Conservation (phyloP, 1,140 invertebrate genomes). For the Lamellibrachia luymesi region DNA sequence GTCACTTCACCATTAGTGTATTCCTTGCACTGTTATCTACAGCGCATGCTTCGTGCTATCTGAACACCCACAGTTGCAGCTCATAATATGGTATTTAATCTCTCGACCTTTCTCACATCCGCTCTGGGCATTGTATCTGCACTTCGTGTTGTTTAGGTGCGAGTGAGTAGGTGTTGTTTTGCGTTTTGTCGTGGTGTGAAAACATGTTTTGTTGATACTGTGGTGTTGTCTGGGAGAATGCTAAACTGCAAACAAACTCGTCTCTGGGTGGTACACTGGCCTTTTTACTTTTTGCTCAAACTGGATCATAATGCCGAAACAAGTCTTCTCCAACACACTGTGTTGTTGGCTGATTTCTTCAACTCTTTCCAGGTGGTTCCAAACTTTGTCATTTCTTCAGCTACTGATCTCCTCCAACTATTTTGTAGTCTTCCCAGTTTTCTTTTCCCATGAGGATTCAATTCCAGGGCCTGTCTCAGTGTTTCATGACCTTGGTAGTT, state of each 20-base stretch:
- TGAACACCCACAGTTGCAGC: neutral
- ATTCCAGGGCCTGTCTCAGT: too few species aligned
- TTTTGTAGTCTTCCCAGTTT: too few species aligned
- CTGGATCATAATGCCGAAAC: too few species aligned
- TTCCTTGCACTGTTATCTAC: neutral
- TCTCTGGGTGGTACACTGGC: neutral
- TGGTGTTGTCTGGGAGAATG: neutral
- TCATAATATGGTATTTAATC: neutral
- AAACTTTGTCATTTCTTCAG: too few species aligned
- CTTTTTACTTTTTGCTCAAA: too few species aligned
- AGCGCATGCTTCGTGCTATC: neutral
- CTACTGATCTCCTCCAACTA: too few species aligned
- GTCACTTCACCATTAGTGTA: neutral
- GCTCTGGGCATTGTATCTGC: neutral
- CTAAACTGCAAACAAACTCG: neutral
- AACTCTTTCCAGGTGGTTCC: too few species aligned
- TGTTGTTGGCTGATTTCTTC: too few species aligned
- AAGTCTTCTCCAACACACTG: too few species aligned
- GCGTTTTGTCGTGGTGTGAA: neutral
- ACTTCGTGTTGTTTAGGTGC: neutral
- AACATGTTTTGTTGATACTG: constrained; percentile 5
- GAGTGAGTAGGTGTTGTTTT: neutral
- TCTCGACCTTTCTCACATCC: neutral
- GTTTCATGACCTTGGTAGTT: too few species aligned
- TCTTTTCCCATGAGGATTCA: too few species aligned